phyloP scores from a whole-genome alignment of 1,140 invertebrate species.

The Meteorus sp. region DNA sequence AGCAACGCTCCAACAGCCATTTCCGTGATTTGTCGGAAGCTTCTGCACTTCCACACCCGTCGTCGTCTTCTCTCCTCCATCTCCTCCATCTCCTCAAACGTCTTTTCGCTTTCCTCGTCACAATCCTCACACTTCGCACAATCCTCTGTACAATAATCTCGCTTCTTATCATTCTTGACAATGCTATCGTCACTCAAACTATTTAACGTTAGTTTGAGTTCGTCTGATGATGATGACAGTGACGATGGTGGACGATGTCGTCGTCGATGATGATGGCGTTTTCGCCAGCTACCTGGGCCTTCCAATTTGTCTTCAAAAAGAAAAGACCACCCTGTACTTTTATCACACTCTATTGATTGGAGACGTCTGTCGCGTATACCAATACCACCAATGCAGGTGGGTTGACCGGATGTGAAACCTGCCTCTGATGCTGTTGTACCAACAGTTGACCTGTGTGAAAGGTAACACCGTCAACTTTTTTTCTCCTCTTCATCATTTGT shows the following conservation, averaged over 20 bases:
- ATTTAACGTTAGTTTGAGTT: constrained; percentile 10
- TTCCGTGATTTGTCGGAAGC: constrained; percentile 49
- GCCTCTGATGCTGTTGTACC: constrained; percentile 33
- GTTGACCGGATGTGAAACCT: constrained; percentile 50
- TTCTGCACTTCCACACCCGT: constrained; percentile 45
- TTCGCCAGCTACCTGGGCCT: constrained; percentile 31
- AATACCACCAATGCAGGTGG: constrained; percentile 47
- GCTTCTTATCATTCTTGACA: constrained; percentile 19
- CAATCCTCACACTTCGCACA: not conserved
- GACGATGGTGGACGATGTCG: no score
- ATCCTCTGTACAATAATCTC: not conserved
- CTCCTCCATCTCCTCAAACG: constrained; percentile 29
- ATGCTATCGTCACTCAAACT: not conserved
- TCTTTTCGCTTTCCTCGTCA: no score
- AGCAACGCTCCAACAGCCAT: constrained; percentile 51
- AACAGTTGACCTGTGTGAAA: constrained; percentile 31
- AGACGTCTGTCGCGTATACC: constrained; percentile 22
- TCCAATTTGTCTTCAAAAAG: constrained; percentile 12
- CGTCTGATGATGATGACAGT: no score
- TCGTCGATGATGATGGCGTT: constrained; percentile 14
- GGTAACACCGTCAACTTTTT: not conserved
- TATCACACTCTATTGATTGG: constrained; percentile 9
- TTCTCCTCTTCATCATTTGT: not conserved
- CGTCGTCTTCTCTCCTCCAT: constrained; percentile 43
- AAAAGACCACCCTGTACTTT: constrained; percentile 6